Evolutionary conservation across 92 coral and sea anemone genomes (phyloP), one percentile per base, ranked within the genome.

Genomic region (Montipora capitata): DNA sequence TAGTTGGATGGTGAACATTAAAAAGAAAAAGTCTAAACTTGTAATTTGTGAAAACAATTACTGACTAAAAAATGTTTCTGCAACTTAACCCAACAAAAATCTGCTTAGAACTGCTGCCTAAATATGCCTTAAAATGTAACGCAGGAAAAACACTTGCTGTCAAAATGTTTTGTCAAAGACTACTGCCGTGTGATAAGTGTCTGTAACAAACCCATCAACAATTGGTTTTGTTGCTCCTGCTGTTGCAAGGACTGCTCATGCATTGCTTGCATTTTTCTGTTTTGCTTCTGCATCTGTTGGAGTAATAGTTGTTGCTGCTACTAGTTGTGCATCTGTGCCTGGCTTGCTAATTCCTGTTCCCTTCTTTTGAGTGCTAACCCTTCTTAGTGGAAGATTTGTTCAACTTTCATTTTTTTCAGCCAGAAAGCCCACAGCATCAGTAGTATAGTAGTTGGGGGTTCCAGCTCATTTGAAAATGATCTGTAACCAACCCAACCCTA

Each of bases 251-350:
- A 40, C 18, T 69, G 72, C 42, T 66, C 72, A 14, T 72, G 87
- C 70, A 82, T 15, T 44, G 70, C 67, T 52, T 82, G 79, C 87
- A 82, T 82, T 70, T 27, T 66, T 13, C 43, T 69, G 61, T 70
- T 68, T 74, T 85, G 83, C 72, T 77, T 16, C 61, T 85, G 89
- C 40, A 76, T 69, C 83, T 73, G 81, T 54, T 75, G 89, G 80
- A 72, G 64, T 1, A 72, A 42, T 52, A 18, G 84, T 74, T 84
- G 66, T 75, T 85, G 89, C 51, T 58, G 89, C 72, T 43, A 76
- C 17, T 73, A 40, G 72, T 86, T 57, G 35, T 86, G 84, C 72
- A 61, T 68, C 76, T 84, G 88, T 5, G 72, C 16, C 12, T 42
- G 75, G 27, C 75, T 70, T 84, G 65, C 52, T 5, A 77, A 40